Percentiles rank a stretch among this genome's conserved stretches.
phyloP scores from a whole-genome alignment of 1,140 invertebrate species.

The Drosophila lowei region DNA sequence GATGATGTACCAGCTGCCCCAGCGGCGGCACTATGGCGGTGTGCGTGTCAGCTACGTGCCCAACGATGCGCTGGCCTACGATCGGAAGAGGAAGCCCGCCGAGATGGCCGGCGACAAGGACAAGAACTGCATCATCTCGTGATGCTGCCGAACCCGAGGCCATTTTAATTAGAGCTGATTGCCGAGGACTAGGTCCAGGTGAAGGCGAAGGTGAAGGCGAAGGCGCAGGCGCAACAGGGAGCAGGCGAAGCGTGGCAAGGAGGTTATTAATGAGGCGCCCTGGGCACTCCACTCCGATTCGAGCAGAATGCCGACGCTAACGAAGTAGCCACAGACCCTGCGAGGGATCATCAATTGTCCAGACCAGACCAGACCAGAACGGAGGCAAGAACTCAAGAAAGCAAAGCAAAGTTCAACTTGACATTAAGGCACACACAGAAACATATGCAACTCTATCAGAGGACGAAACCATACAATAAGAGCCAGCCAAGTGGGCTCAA shows the following conservation, averaged over 20 bases:
- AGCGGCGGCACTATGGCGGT: constrained; percentile 91
- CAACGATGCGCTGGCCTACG: constrained; percentile 92
- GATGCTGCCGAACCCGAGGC: constrained; percentile 76
- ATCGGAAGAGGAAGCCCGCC: constrained; percentile 86
- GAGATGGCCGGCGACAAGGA: constrained; percentile 83
- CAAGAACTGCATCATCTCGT: constrained; percentile 89
- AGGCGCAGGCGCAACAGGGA: constrained; percentile 2
- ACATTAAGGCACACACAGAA: constrained; percentile 51
- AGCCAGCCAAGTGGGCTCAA: constrained; percentile 38
- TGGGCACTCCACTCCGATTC: constrained; percentile 26
- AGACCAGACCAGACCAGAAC: no score
- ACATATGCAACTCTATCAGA: constrained; percentile 37
- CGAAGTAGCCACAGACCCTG: constrained; percentile 50
- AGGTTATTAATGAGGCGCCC: constrained; percentile 40
- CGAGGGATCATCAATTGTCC: constrained; percentile 41
- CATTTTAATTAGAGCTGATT: constrained; percentile 51
- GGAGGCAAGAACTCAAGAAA: constrained; percentile 48
- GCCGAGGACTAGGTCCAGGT: background rate
- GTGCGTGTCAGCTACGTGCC: constrained; percentile 95
- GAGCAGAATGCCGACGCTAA: constrained; percentile 17
- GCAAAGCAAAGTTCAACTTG: constrained; percentile 77
- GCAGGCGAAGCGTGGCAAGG: background rate
- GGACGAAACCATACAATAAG: constrained; percentile 44
- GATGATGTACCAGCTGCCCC: constrained; percentile 91
- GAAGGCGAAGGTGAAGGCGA: background rate